These are phyloP conservation scores for Agapetus fuscipes DNA, from an alignment of 2,888 invertebrate species.

Conservation along the genomic window DNA sequence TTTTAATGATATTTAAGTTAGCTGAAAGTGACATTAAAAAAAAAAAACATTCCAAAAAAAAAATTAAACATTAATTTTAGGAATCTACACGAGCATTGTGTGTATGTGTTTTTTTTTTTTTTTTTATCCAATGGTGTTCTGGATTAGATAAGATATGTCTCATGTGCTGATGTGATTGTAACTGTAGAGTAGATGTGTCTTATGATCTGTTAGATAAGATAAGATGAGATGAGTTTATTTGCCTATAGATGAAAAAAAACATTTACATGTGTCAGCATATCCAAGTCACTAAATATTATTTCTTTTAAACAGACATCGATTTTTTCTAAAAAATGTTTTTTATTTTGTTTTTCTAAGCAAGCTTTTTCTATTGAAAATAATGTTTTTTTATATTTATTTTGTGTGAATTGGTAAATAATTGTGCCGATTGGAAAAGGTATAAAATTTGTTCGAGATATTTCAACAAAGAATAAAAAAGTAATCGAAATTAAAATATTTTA, in stretches of 20 bases:
- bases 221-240: too few relatives aligned
- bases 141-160: too few relatives aligned
- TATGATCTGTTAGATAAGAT: too few relatives aligned
- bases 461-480: not conserved
- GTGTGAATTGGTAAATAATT: slow-evolving; percentile 9
- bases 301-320: slow-evolving; percentile 10
- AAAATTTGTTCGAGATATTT: slow-evolving; percentile 34
- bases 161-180: too few relatives aligned
- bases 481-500: too few relatives aligned
- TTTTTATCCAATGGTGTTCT: too few relatives aligned
- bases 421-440: slow-evolving; percentile 44
- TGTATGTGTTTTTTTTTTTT: too few relatives aligned
- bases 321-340: slow-evolving; percentile 9
- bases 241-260: too few relatives aligned
- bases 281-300: too few relatives aligned
- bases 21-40: not conserved
- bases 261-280: slow-evolving; percentile 8
- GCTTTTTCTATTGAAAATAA: slow-evolving; percentile 7
- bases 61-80: not conserved
- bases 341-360: slow-evolving; percentile 12
- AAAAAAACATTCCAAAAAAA: not conserved
- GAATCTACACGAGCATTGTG: not conserved
- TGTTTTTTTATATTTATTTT: too few relatives aligned
- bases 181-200: too few relatives aligned
- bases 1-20: not conserved